Conservation (phyloP, 2,797 vertebrate genomes). For the Falco concolor region DNA sequence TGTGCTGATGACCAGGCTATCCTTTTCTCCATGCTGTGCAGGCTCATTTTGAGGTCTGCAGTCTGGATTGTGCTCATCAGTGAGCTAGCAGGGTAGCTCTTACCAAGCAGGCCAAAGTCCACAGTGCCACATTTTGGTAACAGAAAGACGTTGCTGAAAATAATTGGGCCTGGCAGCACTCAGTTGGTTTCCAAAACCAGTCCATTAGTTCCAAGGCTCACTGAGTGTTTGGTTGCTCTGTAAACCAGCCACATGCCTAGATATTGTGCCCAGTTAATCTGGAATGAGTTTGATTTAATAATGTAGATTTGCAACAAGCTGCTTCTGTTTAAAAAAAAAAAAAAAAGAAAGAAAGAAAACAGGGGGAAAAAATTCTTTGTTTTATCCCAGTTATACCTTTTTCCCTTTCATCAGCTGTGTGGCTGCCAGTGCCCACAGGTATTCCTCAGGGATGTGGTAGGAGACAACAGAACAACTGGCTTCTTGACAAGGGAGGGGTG, state of each 20-base stretch:
- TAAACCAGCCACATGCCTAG: slow-evolving; percentile 69
- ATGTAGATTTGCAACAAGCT: slow-evolving; percentile 29
- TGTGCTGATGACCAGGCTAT: not conserved
- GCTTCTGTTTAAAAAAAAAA: slow-evolving; percentile 5
- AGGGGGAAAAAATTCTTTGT: not conserved
- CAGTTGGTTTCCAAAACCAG: slow-evolving; percentile 58
- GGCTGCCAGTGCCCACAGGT: slow-evolving; percentile 65
- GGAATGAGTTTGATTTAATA: slow-evolving; percentile 55
- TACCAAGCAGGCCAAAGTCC: slow-evolving; percentile 62
- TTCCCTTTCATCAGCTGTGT: not conserved
- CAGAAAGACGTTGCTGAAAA: slow-evolving; percentile 76
- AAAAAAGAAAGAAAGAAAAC: not conserved
- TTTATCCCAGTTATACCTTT: slow-evolving; percentile 31
- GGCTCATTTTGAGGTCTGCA: not conserved
- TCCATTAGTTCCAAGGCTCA: slow-evolving; percentile 56
- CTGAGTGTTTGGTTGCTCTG: slow-evolving; percentile 39
- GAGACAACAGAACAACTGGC: slow-evolving; percentile 48
- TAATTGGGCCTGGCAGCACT: slow-evolving; percentile 76
- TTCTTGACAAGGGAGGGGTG: slow-evolving; percentile 64
- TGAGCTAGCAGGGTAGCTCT: slow-evolving; percentile 29
- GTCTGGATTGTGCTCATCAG: slow-evolving; percentile 16
- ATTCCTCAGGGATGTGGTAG: slow-evolving; percentile 56
- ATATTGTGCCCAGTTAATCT: slow-evolving; percentile 72
- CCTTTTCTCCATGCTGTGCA: not conserved
- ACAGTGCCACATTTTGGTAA: slow-evolving; percentile 63